Conservation (phyloP, 2,113 vertebrate genomes). For the Syngnathus scovelli region DNA sequence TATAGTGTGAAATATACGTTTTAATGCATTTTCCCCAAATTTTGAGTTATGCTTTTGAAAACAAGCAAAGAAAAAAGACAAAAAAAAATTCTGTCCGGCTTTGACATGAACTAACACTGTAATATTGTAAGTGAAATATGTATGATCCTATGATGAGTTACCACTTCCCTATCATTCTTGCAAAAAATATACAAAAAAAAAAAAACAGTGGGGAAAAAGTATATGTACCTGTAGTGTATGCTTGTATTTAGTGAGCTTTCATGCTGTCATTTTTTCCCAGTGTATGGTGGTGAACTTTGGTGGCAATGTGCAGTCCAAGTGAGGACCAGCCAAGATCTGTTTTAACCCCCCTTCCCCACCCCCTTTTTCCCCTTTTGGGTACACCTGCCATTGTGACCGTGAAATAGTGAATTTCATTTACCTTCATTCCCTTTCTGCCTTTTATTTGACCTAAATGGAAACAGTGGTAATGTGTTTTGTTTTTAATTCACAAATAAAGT, state of each 20-base stretch:
- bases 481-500: slow-evolving; percentile 79
- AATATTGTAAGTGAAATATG: slow-evolving; percentile 76
- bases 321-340: slow-evolving; percentile 63
- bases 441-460: slow-evolving; percentile 70
- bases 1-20: slow-evolving; percentile 70
- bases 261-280: slow-evolving; percentile 71
- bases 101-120: slow-evolving; percentile 75
- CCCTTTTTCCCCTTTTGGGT: slow-evolving; percentile 56
- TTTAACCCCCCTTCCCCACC: slow-evolving; percentile 46
- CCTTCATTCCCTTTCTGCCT: slow-evolving; percentile 52
- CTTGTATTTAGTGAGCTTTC: slow-evolving; percentile 76
- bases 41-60: slow-evolving; percentile 59
- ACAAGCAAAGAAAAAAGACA: slow-evolving; percentile 43
- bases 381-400: slow-evolving; percentile 74
- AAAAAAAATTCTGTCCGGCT: slow-evolving; percentile 63
- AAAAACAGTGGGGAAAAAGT: slow-evolving; percentile 50
- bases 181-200: slow-evolving; percentile 33
- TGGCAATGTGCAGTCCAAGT: slow-evolving; percentile 61
- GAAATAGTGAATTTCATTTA: slow-evolving; percentile 71
- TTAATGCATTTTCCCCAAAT: slow-evolving; percentile 53
- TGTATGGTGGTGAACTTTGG: slow-evolving; percentile 75
- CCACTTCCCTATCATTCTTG: slow-evolving; percentile 65
- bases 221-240: slow-evolving; percentile 72
- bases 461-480: slow-evolving; percentile 78
- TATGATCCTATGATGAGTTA: slow-evolving; percentile 72